A percentile compares a stretch with the other conserved stretches of the same genome.
These are phyloP conservation scores for Tetrao urogallus DNA, from an alignment of 2,113 vertebrate species.

Conservation along the genomic window DNA sequence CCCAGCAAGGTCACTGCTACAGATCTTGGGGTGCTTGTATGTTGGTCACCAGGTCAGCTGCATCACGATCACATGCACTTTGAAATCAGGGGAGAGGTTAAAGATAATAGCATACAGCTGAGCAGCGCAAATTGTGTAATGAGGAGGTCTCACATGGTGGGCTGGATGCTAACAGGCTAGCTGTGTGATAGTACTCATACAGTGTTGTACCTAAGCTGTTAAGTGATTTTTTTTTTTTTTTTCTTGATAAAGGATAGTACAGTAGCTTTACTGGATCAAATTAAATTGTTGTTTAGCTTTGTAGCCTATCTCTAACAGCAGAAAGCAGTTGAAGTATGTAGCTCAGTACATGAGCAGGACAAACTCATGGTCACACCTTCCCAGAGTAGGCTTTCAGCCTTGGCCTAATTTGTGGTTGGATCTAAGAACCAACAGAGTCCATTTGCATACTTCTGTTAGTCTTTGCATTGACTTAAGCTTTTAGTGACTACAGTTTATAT, in stretches of 20 bases:
- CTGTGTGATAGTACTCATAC: background rate
- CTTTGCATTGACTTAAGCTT: background rate
- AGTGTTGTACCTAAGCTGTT: background rate
- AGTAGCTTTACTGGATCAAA: background rate
- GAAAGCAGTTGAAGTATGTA: background rate
- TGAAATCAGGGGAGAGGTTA: background rate
- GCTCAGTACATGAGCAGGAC: background rate
- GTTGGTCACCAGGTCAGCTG: background rate
- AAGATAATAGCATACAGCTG: background rate
- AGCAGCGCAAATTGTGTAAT: background rate
- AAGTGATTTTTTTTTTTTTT: background rate
- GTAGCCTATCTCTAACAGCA: background rate
- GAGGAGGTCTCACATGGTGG: rapidly evolving
- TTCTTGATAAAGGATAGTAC: background rate
- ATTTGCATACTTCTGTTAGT: background rate
- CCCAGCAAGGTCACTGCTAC: background rate
- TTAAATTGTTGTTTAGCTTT: background rate
- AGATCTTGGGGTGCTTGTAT: background rate
- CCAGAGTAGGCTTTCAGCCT: background rate
- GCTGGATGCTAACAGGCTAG: background rate
- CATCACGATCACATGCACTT: background rate
- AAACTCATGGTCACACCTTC: background rate
- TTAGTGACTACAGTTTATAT: background rate
- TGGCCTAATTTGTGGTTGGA: background rate
- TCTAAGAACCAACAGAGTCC: background rate